Base-by-base conservation (phyloP, 2,113 vertebrate genomes). In the Myrmophylax atrothorax region DNA sequence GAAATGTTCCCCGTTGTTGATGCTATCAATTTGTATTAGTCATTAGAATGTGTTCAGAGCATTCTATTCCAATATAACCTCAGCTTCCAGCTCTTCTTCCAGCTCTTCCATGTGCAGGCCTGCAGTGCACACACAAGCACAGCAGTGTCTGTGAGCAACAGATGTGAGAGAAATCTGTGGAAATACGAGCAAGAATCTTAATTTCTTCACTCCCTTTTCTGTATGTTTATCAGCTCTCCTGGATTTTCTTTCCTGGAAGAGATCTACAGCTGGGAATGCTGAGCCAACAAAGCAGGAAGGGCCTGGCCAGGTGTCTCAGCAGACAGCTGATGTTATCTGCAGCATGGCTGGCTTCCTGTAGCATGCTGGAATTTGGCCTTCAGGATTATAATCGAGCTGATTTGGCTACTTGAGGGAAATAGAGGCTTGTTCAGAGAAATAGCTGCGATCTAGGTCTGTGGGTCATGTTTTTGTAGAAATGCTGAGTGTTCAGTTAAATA, bases 81-180 rank as follows among this genome's bases (percentile, higher is more conserved):
- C 98, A 46, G 95, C 96, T 93, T 98, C 98, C 70, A 98, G 91
- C 38, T 98, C 97, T 87, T 98, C 97, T 76, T 98, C 97, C 62
- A 98, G 49, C 84, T 98, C 97, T 90, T 98, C 97, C 22, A 19
- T 97, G 26, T 37, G 49, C 59, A 62, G 55, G 93, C 86, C 97
- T 98, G 93, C 44, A 58, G 29, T 33, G 68, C 6, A 17, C 31
- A 91, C 9, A 59, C 0, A 6, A 35, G 31, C 33, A 85, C 22
- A 89, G 47, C 35, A 20, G 29, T 35, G 25, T 42, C 37, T 83
- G 3, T n/a, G 35, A n/a, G 38, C 46, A 56, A 66, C 74, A 74
- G 29, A 59, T 60, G 25, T 22, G 25, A 67, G 55, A 69, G 70
- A 60, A 85, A 53, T 38, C 28, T 47, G n/a, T 56, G 42, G n/a